A percentile compares a stretch with the other conserved stretches of the same genome.
phyloP scores from a whole-genome alignment of 2,888 invertebrate genomes.

The Drosophila rubida region DNA sequence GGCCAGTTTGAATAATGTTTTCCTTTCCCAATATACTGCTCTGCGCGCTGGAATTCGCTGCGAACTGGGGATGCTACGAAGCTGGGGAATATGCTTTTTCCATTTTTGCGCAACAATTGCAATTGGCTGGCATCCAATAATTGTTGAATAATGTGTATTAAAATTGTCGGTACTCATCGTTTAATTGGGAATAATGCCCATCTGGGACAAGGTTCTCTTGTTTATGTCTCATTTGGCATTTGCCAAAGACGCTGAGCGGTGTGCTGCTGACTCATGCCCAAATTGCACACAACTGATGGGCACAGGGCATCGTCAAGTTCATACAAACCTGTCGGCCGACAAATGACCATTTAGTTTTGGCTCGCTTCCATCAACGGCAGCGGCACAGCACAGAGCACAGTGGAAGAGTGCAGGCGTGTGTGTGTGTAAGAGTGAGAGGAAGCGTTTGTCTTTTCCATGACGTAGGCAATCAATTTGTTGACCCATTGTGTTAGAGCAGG shows the following conservation, averaged over 20 bases:
- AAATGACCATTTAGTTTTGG: conserved; percentile 45
- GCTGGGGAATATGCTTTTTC: no score
- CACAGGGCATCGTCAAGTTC: conserved; percentile 56
- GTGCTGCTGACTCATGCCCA: conserved; percentile 35
- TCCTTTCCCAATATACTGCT: conserved; percentile 28
- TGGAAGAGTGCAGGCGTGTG: neutral
- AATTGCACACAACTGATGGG: conserved; percentile 1
- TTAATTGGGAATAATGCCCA: conserved; percentile 54
- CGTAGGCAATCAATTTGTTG: conserved; percentile 48
- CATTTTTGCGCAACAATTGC: conserved; percentile 4
- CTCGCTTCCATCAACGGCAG: conserved; percentile 22
- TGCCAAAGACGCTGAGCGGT: neutral
- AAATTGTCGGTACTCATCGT: conserved; percentile 33
- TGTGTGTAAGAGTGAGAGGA: neutral
- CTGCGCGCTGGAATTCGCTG: conserved; percentile 44
- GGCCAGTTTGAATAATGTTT: conserved; percentile 40
- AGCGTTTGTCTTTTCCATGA: conserved; percentile 35
- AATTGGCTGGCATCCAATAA: conserved; percentile 52
- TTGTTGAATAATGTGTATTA: conserved; percentile 45
- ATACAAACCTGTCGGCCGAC: conserved; percentile 48
- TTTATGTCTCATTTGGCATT: conserved; percentile 18
- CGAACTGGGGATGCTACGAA: conserved; percentile 6
- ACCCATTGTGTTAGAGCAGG: conserved; percentile 7
- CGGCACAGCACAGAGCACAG: neutral
- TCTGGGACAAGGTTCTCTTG: conserved; percentile 51